Evolutionary conservation across 1,140 invertebrate species (phyloP).

Genomic region (Eciton burchellii): DNA sequence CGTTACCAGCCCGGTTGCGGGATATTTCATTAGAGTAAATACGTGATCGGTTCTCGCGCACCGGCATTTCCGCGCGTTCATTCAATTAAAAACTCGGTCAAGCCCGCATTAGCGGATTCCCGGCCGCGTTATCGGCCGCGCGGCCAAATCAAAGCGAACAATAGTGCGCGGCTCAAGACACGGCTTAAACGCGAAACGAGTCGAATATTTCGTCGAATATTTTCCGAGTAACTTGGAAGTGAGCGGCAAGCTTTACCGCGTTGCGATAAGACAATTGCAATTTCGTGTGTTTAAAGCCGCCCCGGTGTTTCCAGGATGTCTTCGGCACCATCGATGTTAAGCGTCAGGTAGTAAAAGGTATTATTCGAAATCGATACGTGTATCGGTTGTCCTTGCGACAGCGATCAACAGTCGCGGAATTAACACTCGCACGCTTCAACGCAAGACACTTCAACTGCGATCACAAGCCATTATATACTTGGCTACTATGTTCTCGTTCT

Average conservation of each 20-base stretch:
- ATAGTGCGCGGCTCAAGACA: slow-evolving; percentile 51
- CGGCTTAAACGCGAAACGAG: slow-evolving; percentile 23
- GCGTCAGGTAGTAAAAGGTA: neutral
- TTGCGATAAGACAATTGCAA: too few species aligned
- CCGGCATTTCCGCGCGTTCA: slow-evolving; percentile 58
- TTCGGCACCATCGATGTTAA: slow-evolving; percentile 2
- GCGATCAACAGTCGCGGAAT: neutral
- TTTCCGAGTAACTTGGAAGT: too few species aligned
- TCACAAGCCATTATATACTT: slow-evolving; percentile 4
- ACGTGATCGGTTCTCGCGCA: slow-evolving; percentile 66
- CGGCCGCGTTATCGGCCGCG: slow-evolving; percentile 52
- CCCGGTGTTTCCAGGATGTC: neutral
- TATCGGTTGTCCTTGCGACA: slow-evolving; percentile 27
- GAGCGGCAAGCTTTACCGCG: too few species aligned
- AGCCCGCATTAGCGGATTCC: slow-evolving; percentile 67
- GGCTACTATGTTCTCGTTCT: too few species aligned
- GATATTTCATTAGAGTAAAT: slow-evolving; percentile 65
- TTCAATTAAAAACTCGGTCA: slow-evolving; percentile 75
- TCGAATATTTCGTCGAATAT: neutral
- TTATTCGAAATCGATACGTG: slow-evolving; percentile 40
- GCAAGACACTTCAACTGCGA: neutral
- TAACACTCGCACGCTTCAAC: neutral
- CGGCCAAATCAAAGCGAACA: slow-evolving; percentile 39
- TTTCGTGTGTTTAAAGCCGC: neutral
- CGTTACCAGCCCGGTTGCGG: slow-evolving; percentile 53